Conservation (phyloP, 2,113 vertebrate species). For the Chelonoidis abingdonii region DNA sequence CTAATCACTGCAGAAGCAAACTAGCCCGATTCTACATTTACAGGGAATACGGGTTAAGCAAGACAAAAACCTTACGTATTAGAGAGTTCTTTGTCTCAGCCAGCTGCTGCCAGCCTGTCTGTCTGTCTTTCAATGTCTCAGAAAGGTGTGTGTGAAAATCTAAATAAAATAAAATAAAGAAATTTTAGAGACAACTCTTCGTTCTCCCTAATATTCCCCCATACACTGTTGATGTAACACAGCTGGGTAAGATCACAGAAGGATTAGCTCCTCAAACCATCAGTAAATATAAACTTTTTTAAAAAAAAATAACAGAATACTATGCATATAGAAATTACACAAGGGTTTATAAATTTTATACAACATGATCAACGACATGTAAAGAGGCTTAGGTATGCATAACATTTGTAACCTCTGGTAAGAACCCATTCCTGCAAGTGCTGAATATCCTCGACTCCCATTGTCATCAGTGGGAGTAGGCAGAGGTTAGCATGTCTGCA, state of each 20-base stretch:
- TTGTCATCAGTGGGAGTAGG: background rate
- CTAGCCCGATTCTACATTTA: slow-evolving; percentile 44
- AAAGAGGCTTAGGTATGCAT: background rate
- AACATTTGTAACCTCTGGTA: background rate
- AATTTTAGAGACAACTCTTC: slow-evolving; percentile 68
- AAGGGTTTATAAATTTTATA: background rate
- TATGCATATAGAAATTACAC: background rate
- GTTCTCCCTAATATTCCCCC: background rate
- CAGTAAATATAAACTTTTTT: background rate
- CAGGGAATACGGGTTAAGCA: slow-evolving; percentile 62
- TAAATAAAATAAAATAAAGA: slow-evolving; percentile 79
- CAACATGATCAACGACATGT: background rate
- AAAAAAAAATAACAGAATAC: background rate
- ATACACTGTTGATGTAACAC: background rate
- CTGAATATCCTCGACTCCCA: background rate
- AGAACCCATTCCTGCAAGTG: background rate
- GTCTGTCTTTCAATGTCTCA: slow-evolving; percentile 82
- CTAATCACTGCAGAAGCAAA: background rate
- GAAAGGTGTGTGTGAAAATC: slow-evolving; percentile 81
- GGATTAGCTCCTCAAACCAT: slow-evolving; percentile 36
- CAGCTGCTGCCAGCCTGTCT: slow-evolving; percentile 81
- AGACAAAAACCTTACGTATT: slow-evolving; percentile 80
- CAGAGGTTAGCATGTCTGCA: background rate
- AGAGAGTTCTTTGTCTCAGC: slow-evolving; percentile 81
- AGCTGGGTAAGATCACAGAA: background rate